Base-by-base conservation (phyloP, 2,888 invertebrate species). In the Chloromyia formosa region DNA sequence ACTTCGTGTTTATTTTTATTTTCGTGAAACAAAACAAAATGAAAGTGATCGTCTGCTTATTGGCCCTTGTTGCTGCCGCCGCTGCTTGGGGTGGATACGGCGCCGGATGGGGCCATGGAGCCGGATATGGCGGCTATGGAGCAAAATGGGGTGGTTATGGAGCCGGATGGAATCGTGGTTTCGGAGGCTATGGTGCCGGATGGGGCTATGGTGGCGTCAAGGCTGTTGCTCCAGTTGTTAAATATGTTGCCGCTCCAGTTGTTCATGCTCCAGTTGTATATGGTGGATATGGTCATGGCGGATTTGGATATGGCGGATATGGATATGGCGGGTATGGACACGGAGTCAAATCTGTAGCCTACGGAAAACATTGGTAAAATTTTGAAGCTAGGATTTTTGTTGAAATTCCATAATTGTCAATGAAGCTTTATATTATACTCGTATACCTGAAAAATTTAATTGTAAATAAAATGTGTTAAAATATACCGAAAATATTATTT, bases 41-140 rank as follows among this genome's bases (percentile, higher is more conserved):
- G 69, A 69, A 69, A 69, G 53, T 69, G 23, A 22, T 62, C 62
- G 53, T 69, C 45, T 69, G 69, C 69, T 69, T 69, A 54, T 53
- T 69, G 69, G 69, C 69, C 12, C 54, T 69, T 14, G 54, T 69
- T 53, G 69, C 69, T 18, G 54, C 54, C 16, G 69, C 54, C 7
- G 22, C 54, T 27, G 69, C 69, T n/a, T 54, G 54, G 35, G 69
- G 18, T n/a, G 54, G 27, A 20, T 22, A 23, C 20, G 58, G 58
- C 10, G 27, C 27, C 27, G 61, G 61, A 23, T 64, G 42, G 35
- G 64, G 42, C 5, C 14, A 42, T 18, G 16, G 18, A 5, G 64
- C 40, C 18, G 64, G 42, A 1, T 35, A 42, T 18, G 16, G 18
- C 10, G 64, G 64, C 18, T 18, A 42, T 42, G 18, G 40, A 2